Evolutionary conservation across 1,140 invertebrate genomes (phyloP), one percentile per base, ranked within the genome.

Genomic region (Himalopsyche phryganea): DNA sequence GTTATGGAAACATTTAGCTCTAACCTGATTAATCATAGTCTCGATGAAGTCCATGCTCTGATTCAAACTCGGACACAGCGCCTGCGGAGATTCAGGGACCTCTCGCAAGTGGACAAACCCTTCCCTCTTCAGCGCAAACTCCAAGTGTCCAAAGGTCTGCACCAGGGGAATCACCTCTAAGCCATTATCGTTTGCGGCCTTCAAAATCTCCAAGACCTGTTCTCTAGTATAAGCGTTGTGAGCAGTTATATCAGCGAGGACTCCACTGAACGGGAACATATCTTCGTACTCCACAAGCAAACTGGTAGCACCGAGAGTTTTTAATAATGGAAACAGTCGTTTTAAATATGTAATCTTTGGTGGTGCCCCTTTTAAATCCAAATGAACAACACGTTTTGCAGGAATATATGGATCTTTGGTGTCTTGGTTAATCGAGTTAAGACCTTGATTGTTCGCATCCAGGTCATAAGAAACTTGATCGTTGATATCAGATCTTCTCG

Each of bases 71-170:
- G 90, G 90, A 67, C 89, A 92, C 48, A 92, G 81, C 0, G 89
- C 88, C 68, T 90, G 88, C 1, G 90, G 90, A 69, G 86, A 88
- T n/a, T 82, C 76, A 11, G 82, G 80, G 1, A 92, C 82, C 78
- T 94, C 92, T 48, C 92, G 75, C 17, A 94, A 68, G 38, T 84
- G 80, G 49, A 79, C 70, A 72, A 88, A 94, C 61, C 86, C 80
- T 35, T 84, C 74, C 65, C 90, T 82, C 70, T 94, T 94, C 49
- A 95, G 73, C 0, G 90, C 85, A 80, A 90, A 94, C 81, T 94
- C 91, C 66, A 93, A 71, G 75, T 96, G 93, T 2, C 93, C 93
- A 76, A 96, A 94, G 5, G 93, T 94, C 74, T 96, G 94, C n/a
- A 96, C 81, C 4, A 97, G 75, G 15, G 94, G 94, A 66, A 96